Conservation (phyloP, 2,797 vertebrate genomes). For the Myotis myotis region DNA sequence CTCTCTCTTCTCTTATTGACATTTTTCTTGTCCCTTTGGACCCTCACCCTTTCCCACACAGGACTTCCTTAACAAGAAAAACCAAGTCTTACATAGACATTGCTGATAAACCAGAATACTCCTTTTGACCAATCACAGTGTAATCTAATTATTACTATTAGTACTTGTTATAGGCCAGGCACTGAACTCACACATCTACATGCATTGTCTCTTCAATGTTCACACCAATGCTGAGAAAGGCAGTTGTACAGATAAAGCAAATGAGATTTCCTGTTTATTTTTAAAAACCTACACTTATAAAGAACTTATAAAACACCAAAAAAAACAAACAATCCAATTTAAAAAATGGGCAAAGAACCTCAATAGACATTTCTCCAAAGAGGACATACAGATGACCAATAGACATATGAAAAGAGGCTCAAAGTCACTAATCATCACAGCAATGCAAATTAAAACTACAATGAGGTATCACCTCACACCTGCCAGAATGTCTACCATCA, state of each 20-base stretch:
- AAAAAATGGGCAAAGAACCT: background rate
- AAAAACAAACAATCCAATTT: background rate
- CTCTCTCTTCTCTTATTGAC: background rate
- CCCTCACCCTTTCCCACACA: background rate
- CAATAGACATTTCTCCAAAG: background rate
- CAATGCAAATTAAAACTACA: background rate
- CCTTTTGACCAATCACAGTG: background rate
- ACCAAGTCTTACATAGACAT: rapidly evolving
- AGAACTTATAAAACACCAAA: background rate
- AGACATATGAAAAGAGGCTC: background rate
- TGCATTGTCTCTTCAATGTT: background rate
- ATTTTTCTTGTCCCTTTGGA: background rate
- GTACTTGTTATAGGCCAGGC: background rate
- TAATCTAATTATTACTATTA: background rate
- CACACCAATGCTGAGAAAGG: background rate
- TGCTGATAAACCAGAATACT: background rate
- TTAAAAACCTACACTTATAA: background rate
- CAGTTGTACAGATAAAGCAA: background rate
- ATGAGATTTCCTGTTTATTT: background rate
- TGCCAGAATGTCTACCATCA: background rate
- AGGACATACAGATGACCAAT: background rate
- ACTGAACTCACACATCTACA: background rate
- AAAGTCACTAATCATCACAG: background rate
- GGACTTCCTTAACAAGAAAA: background rate
- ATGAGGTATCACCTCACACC: background rate